A percentile compares a stretch with the other conserved stretches of the same genome.
Conservation (phyloP, 2,113 vertebrate genomes). For the Dinomys branickii region DNA sequence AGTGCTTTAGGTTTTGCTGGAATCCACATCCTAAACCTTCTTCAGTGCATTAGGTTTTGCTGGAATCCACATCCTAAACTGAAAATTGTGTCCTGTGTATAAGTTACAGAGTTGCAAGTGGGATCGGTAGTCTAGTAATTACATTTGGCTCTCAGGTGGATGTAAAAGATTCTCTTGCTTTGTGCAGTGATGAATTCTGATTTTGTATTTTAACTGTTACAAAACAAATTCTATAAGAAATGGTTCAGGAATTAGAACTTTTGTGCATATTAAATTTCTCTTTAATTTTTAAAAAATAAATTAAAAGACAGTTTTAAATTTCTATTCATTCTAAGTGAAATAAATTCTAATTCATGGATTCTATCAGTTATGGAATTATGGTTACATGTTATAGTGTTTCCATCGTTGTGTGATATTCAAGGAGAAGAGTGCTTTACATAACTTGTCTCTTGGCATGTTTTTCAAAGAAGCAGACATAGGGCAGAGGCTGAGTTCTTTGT, state of each 20-base stretch:
- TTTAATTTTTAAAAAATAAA: background rate
- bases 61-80: background rate
- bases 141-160: slow-evolving; percentile 47
- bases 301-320: background rate
- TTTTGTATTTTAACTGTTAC: slow-evolving; percentile 5
- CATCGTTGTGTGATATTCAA: background rate
- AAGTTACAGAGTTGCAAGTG: slow-evolving; percentile 19
- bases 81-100: slow-evolving; percentile 44
- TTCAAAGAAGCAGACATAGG: background rate
- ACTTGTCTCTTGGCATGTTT: background rate
- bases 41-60: background rate
- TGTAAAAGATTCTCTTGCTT: slow-evolving; percentile 41
- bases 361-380: background rate
- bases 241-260: slow-evolving; percentile 26
- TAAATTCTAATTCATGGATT: background rate
- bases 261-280: background rate
- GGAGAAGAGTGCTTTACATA: background rate
- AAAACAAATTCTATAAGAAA: background rate
- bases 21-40: too few relatives aligned
- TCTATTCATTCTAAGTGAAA: background rate
- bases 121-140: slow-evolving; percentile 72
- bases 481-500: background rate
- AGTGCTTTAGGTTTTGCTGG: too few relatives aligned
- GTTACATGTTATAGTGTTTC: background rate
- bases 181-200: slow-evolving; percentile 20